Evolutionary conservation across 2,888 invertebrate species (phyloP), one percentile per base, ranked within the genome.

Genomic region (Apeira syringaria): DNA sequence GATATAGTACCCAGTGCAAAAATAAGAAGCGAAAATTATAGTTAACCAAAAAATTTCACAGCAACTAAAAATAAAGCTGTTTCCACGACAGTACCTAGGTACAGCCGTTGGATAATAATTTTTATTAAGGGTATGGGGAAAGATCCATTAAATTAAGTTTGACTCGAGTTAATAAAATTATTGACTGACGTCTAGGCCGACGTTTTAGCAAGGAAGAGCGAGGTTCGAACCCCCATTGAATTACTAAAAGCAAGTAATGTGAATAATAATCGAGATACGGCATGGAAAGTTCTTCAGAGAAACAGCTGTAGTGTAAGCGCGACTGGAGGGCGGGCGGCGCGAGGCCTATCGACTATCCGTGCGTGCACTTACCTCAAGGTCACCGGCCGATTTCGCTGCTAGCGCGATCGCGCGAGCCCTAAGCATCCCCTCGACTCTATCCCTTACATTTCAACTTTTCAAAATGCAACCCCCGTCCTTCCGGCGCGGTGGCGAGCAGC

Each of bases 231-330:
- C n/a, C n/a, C n/a, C n/a, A n/a, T n/a, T n/a, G n/a, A n/a, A n/a
- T n/a, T n/a, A n/a, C n/a, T n/a, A n/a, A 15, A 15, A 15, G 15
- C 4, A 15, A 15, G 15, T 15, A 15, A n/a, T 3, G 4, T 26
- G 1, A 34, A 25, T 4, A 0, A 32, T 39, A 38, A 28, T 13
- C 5, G 59, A 51, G 55, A 52, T 52, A 53, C 43, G 47, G 65
- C 61, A 61, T 47, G 74, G 66, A 69, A 74, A 72, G 79, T 78
- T 79, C 76, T 75, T 66, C 76, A 74, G 66, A 68, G 65, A 69
- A 85, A 83, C 87, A 88, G 86, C 85, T 88, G 88, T 87, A 77
- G 69, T 80, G 80, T 77, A 78, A 73, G 75, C 76, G 72, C 68
- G 74, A 74, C 73, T 69, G 69, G 80, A 66, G 76, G 81, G 81